Conservation (phyloP, 2,113 vertebrate genomes). For the Peucedramus taeniatus region DNA sequence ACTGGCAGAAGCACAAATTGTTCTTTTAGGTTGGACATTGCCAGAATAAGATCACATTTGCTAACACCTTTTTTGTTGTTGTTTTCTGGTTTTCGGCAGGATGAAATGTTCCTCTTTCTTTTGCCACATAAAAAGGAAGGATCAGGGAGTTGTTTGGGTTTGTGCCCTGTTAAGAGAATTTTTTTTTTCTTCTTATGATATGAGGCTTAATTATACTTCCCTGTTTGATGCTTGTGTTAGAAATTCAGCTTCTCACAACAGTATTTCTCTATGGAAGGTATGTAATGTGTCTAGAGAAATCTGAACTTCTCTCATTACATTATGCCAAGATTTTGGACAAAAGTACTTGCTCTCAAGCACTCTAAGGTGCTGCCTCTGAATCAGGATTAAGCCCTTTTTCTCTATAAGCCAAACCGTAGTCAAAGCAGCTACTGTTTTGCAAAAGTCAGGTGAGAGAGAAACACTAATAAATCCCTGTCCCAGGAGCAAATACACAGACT, state of each 20-base stretch:
- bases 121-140: constrained; percentile 4
- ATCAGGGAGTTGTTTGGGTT: not conserved
- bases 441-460: not conserved
- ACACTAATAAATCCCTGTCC: not conserved
- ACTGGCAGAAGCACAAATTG: constrained; percentile 58
- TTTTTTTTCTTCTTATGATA: not conserved
- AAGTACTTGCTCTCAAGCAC: not conserved
- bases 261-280: not conserved
- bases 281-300: not conserved
- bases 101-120: not conserved
- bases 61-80: constrained; percentile 28
- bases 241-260: not conserved
- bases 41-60: constrained; percentile 40
- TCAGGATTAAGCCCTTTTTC: not conserved
- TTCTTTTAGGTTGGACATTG: constrained; percentile 49
- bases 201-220: constrained; percentile 1
- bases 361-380: not conserved
- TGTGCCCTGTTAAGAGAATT: not conserved
- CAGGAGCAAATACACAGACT: not conserved
- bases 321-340: not conserved
- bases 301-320: not conserved
- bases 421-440: not conserved
- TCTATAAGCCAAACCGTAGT: not conserved
- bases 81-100: not conserved
- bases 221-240: not conserved